Conservation (phyloP, 2,113 vertebrate species). For the Benitochromis conjunctus region DNA sequence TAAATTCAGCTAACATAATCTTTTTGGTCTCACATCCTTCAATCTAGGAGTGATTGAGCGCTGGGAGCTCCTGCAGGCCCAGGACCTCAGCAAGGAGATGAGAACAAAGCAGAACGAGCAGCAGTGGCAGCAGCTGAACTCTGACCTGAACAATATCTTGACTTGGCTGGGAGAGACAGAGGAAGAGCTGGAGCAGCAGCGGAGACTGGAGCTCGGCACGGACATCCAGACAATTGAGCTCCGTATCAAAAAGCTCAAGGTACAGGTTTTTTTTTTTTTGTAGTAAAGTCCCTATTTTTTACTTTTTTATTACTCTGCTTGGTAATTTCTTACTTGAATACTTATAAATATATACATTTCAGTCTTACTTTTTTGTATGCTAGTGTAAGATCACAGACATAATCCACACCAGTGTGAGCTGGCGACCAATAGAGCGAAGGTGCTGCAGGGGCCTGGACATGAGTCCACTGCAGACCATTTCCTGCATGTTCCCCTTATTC, state of each 20-base stretch:
- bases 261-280: conserved; percentile 31
- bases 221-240: conserved; percentile 86
- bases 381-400: neutral
- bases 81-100: conserved; percentile 90
- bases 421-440: too few species aligned
- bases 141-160: conserved; percentile 83
- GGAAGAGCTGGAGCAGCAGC: conserved; percentile 84
- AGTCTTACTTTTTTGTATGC: too few species aligned
- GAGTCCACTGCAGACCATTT: too few species aligned
- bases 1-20: neutral
- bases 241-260: conserved; percentile 94
- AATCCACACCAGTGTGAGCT: too few species aligned
- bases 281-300: neutral
- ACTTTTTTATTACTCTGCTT: neutral
- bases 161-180: conserved; percentile 83
- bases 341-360: neutral
- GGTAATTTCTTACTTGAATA: neutral
- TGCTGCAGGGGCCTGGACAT: too few species aligned
- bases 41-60: conserved; percentile 91
- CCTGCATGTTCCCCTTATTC: too few species aligned
- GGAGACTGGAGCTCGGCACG: conserved; percentile 78
- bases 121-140: conserved; percentile 93
- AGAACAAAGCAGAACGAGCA: conserved; percentile 92
- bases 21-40: neutral
- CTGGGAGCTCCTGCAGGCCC: conserved; percentile 96